Percentiles rank a stretch among this genome's conserved stretches.
phyloP scores from a whole-genome alignment of 2,888 invertebrate species.

The Dioctria rufipes region DNA sequence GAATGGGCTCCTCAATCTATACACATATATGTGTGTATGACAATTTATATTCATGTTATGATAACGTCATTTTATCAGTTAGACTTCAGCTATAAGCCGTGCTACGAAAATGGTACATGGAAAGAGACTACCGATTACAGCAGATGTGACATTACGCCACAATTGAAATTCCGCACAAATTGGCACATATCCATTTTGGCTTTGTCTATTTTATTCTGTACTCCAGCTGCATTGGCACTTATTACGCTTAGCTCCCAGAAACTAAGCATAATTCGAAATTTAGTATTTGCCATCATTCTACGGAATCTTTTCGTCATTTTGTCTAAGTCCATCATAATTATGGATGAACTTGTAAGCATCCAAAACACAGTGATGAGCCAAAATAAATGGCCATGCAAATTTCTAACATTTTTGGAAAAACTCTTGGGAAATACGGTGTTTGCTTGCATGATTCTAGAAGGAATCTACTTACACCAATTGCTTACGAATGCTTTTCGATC shows the following conservation, averaged over 20 bases:
- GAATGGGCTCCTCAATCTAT: neutral
- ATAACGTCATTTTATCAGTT: conserved; percentile 41
- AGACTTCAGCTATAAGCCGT: conserved; percentile 76
- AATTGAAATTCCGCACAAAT: conserved; percentile 72
- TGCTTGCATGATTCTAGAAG: conserved; percentile 80
- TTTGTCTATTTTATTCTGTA: conserved; percentile 73
- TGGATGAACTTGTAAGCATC: conserved; percentile 72
- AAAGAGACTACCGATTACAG: conserved; percentile 75
- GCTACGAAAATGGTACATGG: conserved; percentile 75
- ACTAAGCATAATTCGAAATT: conserved; percentile 75
- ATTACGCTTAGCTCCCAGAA: conserved; percentile 73
- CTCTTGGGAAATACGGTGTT: conserved; percentile 76
- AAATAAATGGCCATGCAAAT: conserved; percentile 73
- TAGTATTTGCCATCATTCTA: conserved; percentile 75
- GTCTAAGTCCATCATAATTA: conserved; percentile 73
- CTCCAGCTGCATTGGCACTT: conserved; percentile 76
- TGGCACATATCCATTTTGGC: conserved; percentile 74
- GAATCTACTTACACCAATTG: conserved; percentile 77
- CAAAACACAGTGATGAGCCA: conserved; percentile 72
- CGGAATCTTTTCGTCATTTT: conserved; percentile 75
- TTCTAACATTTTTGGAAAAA: conserved; percentile 74
- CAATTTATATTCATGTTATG: neutral
- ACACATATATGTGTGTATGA: neutral
- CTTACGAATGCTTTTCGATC: conserved; percentile 78
- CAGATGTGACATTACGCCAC: conserved; percentile 74